phyloP scores from a whole-genome alignment of 1,140 invertebrate species.

The Diabrotica virgifera region DNA sequence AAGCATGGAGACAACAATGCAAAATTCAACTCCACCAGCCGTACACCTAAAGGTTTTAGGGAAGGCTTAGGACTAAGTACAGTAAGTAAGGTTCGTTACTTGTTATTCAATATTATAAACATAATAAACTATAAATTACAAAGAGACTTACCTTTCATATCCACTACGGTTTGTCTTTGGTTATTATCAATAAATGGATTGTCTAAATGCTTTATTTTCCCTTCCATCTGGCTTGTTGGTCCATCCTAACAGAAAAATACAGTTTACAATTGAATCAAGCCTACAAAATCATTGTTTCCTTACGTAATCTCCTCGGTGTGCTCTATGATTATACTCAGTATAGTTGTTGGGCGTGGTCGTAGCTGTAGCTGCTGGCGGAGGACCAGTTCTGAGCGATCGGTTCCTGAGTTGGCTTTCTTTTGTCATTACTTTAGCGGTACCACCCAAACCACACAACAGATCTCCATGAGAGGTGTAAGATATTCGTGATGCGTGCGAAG shows the following conservation, averaged over 20 bases:
- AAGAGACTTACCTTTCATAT: constrained; percentile 76
- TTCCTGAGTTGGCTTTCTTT: constrained; percentile 79
- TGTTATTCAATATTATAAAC: too few relatives aligned
- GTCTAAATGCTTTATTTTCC: constrained; percentile 83
- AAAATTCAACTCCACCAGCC: too few relatives aligned
- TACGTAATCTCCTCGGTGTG: constrained; percentile 66
- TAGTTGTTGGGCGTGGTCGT: constrained; percentile 56
- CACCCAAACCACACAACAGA: constrained; percentile 69
- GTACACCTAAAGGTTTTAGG: too few relatives aligned
- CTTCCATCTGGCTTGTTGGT: constrained; percentile 46
- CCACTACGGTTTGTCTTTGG: constrained; percentile 83
- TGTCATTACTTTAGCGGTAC: constrained; percentile 67
- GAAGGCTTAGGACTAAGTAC: too few relatives aligned
- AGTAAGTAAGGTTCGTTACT: too few relatives aligned
- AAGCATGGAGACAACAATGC: too few relatives aligned
- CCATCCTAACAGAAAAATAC: constrained; percentile 39
- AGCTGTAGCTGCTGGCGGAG: constrained; percentile 58
- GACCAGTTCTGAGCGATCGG: constrained; percentile 66
- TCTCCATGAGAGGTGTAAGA: constrained; percentile 93
- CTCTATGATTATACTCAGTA: constrained; percentile 65
- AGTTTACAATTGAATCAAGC: not conserved
- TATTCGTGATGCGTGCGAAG: constrained; percentile 85
- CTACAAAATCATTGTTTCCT: constrained; percentile 46
- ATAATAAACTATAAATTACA: not conserved
- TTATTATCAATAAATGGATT: constrained; percentile 88